phyloP scores from a whole-genome alignment of 2,888 invertebrate genomes.

The Ennomos erosarius region DNA sequence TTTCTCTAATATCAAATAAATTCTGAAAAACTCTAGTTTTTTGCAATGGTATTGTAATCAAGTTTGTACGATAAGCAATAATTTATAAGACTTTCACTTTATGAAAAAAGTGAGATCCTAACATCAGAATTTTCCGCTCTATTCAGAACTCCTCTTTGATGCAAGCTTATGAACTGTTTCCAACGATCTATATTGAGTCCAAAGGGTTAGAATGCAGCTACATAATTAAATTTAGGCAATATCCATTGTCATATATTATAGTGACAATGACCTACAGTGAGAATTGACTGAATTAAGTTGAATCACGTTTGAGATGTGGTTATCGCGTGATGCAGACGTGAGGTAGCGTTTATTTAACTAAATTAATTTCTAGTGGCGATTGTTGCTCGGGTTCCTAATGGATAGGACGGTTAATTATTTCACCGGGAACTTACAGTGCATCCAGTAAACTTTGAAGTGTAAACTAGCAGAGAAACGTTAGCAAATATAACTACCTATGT shows the following conservation, averaged over 20 bases:
- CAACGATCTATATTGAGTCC: conserved; percentile 4
- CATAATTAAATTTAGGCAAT: conserved; percentile 83
- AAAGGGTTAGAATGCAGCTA: conserved; percentile 43
- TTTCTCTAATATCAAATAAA: too few relatives aligned
- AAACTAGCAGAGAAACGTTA: too few relatives aligned
- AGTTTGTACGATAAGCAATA: too few relatives aligned
- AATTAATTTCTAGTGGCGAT: conserved; percentile 10
- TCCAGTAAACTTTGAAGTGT: too few relatives aligned
- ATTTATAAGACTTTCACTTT: too few relatives aligned
- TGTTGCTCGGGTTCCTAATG: conserved; percentile 16
- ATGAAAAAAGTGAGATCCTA: too few relatives aligned
- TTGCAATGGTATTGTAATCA: too few relatives aligned
- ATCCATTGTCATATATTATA: conserved; percentile 67
- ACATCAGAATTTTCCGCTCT: too few relatives aligned
- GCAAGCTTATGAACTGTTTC: conserved; percentile 18
- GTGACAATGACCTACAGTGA: conserved; percentile 73
- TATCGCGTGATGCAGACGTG: conserved; percentile 68
- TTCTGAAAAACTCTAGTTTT: too few relatives aligned
- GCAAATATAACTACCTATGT: too few relatives aligned
- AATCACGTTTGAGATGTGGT: conserved; percentile 70
- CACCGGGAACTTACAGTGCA: not conserved
- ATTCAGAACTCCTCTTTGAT: too few relatives aligned
- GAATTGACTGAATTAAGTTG: conserved; percentile 77
- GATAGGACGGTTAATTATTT: conserved; percentile 31
- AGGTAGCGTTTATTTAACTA: conserved; percentile 44